Percentiles rank a stretch among this genome's conserved stretches.
phyloP scores from a whole-genome alignment of 2,797 vertebrate genomes.

The Naso thynnoides region DNA sequence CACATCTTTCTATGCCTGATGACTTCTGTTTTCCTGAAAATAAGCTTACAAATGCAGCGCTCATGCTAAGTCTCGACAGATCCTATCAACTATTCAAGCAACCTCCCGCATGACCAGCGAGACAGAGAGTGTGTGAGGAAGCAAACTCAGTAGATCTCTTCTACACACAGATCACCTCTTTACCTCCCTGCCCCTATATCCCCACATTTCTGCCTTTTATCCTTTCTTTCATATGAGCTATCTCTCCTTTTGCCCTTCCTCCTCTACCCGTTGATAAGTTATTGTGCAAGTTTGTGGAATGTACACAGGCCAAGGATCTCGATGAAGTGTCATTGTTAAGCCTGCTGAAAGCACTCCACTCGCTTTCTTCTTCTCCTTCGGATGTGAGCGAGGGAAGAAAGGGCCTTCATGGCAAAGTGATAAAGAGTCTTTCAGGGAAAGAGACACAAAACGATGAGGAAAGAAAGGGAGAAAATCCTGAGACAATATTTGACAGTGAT shows the following conservation, averaged over 20 bases:
- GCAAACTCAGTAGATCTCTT: constrained; percentile 60
- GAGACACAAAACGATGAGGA: constrained; percentile 59
- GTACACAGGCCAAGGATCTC: constrained; percentile 76
- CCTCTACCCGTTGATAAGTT: constrained; percentile 77
- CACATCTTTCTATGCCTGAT: background rate
- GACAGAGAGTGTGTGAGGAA: constrained; percentile 53
- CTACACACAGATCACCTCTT: constrained; percentile 66
- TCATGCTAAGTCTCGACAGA: constrained; percentile 24
- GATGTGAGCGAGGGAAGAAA: constrained; percentile 73
- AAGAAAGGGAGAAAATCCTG: constrained; percentile 72
- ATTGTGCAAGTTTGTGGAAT: constrained; percentile 82
- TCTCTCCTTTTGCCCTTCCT: constrained; percentile 74
- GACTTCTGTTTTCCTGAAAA: constrained; percentile 5
- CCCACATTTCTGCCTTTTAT: constrained; percentile 73
- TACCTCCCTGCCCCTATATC: constrained; percentile 69
- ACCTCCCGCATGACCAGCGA: constrained; percentile 66
- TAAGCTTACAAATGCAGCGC: background rate
- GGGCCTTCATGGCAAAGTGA: constrained; percentile 68
- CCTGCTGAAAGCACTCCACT: constrained; percentile 69
- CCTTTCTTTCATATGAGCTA: constrained; percentile 71
- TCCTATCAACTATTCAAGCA: constrained; percentile 49
- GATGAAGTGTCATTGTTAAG: constrained; percentile 72
- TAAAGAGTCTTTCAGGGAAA: constrained; percentile 72
- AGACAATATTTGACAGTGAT: constrained; percentile 82
- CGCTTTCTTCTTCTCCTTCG: constrained; percentile 67